Evolutionary conservation across 2,113 vertebrate genomes (phyloP).

Genomic region (Leucosticte australis): DNA sequence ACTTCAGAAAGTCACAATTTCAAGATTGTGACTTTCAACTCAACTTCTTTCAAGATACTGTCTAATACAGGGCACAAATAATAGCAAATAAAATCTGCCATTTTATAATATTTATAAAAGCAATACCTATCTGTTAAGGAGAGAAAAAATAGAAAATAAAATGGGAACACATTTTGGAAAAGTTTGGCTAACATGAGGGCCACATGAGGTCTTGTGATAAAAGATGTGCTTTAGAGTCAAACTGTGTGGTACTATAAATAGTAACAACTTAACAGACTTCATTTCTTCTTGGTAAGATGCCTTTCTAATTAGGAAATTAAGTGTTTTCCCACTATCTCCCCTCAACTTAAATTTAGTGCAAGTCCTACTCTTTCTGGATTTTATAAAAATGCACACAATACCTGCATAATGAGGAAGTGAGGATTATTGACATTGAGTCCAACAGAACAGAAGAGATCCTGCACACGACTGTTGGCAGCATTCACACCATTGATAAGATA

Average conservation of each 20-base stretch:
- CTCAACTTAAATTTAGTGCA: not conserved
- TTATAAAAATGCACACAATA: conserved; percentile 45
- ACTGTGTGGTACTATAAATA: not conserved
- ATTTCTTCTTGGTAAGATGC: not conserved
- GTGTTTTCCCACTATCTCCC: not conserved
- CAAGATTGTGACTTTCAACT: too few species aligned
- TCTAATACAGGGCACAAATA: not conserved
- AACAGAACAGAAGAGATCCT: conserved; percentile 93
- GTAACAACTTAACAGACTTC: not conserved
- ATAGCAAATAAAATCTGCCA: not conserved
- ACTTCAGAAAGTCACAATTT: too few species aligned
- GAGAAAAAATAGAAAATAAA: not conserved
- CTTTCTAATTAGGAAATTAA: not conserved
- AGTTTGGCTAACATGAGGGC: not conserved
- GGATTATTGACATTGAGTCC: conserved; percentile 98
- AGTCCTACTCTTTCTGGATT: not conserved
- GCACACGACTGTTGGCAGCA: conserved; percentile 85
- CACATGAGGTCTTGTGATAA: not conserved
- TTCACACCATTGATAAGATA: conserved; percentile 94
- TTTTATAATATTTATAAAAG: not conserved
- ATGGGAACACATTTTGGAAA: not conserved
- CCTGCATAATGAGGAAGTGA: conserved; percentile 99
- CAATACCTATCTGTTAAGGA: not conserved
- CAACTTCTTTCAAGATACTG: not conserved
- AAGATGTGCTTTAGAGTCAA: not conserved